Conservation (phyloP, 2,888 invertebrate species). For the Cerceris ruficornis region DNA sequence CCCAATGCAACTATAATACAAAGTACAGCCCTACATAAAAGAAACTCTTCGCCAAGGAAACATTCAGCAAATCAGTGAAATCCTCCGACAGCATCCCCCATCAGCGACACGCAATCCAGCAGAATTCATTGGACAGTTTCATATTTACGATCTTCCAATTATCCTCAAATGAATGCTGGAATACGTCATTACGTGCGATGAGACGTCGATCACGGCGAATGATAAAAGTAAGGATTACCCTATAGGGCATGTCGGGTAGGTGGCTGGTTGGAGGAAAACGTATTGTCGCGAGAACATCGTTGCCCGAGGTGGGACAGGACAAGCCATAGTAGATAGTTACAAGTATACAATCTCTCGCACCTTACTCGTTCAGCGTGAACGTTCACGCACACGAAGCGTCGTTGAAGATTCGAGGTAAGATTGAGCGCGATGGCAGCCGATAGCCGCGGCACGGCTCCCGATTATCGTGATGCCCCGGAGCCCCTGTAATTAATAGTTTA, state of each 20-base stretch:
- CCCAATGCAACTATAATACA: no score
- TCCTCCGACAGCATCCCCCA: no score
- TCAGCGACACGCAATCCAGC: no score
- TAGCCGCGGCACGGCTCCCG: conserved; percentile 57
- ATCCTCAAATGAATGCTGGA: no score
- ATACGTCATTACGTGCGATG: background rate
- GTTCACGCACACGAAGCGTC: conserved; percentile 8
- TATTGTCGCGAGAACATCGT: conserved; percentile 52
- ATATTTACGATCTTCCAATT: no score
- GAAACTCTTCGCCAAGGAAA: no score
- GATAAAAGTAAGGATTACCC: conserved; percentile 11
- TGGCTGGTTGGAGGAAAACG: conserved; percentile 54
- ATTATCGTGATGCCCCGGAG: conserved; percentile 63
- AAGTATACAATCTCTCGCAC: background rate
- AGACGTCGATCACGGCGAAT: background rate
- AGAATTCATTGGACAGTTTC: no score
- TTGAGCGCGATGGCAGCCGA: conserved; percentile 7
- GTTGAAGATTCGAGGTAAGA: background rate
- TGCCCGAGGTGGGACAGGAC: conserved; percentile 27
- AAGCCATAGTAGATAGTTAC: conserved; percentile 8
- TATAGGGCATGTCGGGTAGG: conserved; percentile 29
- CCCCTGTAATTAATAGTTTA: conserved; percentile 73
- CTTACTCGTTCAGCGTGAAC: conserved; percentile 6
- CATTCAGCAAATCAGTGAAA: no score
- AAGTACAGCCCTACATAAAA: no score